Conservation (phyloP, 2,888 invertebrate species). For the Thelaira solivaga region DNA sequence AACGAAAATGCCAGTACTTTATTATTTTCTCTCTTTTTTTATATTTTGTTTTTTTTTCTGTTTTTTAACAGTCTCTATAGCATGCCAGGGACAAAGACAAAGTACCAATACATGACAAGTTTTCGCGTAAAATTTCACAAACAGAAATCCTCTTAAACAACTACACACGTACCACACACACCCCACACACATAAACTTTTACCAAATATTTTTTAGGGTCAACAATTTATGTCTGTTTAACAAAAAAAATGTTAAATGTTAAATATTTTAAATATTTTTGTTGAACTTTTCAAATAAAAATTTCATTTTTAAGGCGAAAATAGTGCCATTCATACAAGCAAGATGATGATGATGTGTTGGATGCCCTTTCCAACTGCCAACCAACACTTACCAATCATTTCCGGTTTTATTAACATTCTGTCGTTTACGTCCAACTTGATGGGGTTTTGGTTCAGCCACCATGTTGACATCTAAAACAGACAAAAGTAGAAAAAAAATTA, state of each 20-base stretch:
- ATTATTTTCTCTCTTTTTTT: conserved; percentile 18
- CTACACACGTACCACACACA: background rate
- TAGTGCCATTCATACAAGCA: background rate
- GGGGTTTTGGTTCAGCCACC: conserved; percentile 84
- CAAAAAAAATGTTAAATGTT: conserved; percentile 19
- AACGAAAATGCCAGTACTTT: conserved; percentile 36
- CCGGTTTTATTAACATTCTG: conserved; percentile 81
- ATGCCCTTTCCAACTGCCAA: background rate
- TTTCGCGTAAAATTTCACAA: conserved; percentile 52
- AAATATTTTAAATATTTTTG: conserved; percentile 32
- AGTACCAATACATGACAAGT: conserved; percentile 56
- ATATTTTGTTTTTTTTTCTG: too few species aligned
- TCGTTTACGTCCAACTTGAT: conserved; percentile 81
- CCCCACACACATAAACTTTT: too few species aligned
- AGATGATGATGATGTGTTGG: background rate
- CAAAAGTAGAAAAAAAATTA: conserved; percentile 27
- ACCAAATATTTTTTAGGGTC: conserved; percentile 24
- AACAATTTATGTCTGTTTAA: conserved; percentile 52
- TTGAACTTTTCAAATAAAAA: conserved; percentile 19
- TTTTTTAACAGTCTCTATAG: conserved; percentile 18
- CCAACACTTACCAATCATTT: conserved; percentile 80
- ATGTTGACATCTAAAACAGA: conserved; percentile 82
- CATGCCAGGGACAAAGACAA: conserved; percentile 40
- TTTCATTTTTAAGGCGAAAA: conserved; percentile 8
- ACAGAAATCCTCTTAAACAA: conserved; percentile 30